Evolutionary conservation across 2,797 vertebrate genomes (phyloP).

Genomic region (Urophycis tenuis): DNA sequence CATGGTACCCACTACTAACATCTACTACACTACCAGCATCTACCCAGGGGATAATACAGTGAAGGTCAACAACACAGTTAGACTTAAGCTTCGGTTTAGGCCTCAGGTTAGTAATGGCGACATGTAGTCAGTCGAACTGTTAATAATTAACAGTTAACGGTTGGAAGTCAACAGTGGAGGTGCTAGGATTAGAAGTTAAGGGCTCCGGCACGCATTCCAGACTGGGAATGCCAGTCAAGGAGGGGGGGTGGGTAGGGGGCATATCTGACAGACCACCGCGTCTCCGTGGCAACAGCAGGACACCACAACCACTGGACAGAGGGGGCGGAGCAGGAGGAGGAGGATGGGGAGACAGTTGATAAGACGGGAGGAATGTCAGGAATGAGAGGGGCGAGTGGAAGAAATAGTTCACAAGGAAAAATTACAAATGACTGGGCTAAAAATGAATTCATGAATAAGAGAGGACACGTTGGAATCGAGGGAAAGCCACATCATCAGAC

Average conservation of each 20-base stretch:
- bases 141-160: no score
- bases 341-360: neutral
- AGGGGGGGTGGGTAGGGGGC: neutral
- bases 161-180: neutral
- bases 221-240: neutral
- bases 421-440: neutral
- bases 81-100: neutral
- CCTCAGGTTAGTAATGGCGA: neutral
- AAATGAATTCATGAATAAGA: neutral
- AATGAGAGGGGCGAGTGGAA: neutral
- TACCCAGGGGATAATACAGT: neutral
- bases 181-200: neutral
- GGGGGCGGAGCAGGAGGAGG: neutral
- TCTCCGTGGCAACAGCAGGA: neutral
- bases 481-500: no score
- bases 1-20: neutral
- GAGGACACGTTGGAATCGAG: no score
- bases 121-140: no score
- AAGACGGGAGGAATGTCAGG: neutral
- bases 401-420: neutral
- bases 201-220: neutral
- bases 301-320: neutral
- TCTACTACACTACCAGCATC: no score
- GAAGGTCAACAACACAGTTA: no score
- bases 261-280: neutral